These are phyloP conservation scores for Syngnathus floridae DNA, from an alignment of 2,113 vertebrate genomes.

Conservation along the genomic window DNA sequence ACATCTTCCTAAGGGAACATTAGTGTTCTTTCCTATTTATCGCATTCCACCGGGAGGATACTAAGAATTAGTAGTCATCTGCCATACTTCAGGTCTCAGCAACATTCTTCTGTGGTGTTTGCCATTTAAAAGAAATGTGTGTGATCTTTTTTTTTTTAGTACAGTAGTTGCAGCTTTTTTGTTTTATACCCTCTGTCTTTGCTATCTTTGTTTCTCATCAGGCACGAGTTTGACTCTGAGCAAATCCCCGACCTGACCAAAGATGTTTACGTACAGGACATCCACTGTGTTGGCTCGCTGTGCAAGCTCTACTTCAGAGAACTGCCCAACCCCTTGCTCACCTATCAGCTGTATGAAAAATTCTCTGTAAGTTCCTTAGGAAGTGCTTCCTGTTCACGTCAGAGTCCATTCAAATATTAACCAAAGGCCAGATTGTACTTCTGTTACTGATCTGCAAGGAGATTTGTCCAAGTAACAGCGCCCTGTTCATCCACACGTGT, in stretches of 20 bases:
- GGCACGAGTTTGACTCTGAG: slow-evolving; percentile 96
- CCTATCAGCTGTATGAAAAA: slow-evolving; percentile 97
- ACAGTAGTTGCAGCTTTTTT: background rate
- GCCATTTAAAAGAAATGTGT: too few relatives aligned
- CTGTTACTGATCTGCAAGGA: too few relatives aligned
- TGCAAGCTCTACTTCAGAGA: slow-evolving; percentile 98
- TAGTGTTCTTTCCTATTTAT: background rate
- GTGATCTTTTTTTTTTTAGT: background rate
- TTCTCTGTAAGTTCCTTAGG: slow-evolving; percentile 86
- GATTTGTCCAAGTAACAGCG: background rate
- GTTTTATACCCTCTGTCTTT: background rate
- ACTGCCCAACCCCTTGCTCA: slow-evolving; percentile 95
- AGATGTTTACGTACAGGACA: slow-evolving; percentile 96
- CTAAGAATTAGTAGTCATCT: background rate
- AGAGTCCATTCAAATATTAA: background rate
- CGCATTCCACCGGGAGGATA: background rate
- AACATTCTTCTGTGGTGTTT: too few relatives aligned
- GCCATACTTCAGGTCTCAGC: too few relatives aligned
- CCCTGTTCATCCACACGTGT: background rate
- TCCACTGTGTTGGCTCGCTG: slow-evolving; percentile 95
- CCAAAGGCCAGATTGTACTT: background rate
- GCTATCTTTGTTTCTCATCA: slow-evolving; percentile 40
- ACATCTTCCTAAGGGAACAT: background rate
- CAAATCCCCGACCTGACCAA: slow-evolving; percentile 98
- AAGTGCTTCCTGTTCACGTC: background rate